These are phyloP conservation scores for Mesocentrotus franciscanus DNA, from an alignment of 53 echinoderm and acorn worm genomes.

Conservation along the genomic window DNA sequence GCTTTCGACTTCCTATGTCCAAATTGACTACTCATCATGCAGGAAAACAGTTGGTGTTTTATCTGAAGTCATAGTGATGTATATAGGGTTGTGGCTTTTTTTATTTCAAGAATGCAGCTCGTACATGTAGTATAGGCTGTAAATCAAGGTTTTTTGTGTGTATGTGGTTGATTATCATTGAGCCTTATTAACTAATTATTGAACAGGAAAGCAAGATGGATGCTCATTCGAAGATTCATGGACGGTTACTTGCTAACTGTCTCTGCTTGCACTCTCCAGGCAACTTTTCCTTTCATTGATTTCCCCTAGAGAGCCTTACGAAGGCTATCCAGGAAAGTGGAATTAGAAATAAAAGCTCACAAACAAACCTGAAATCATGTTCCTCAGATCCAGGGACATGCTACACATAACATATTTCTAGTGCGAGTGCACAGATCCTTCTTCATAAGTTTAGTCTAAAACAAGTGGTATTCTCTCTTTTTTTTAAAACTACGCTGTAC, in stretches of 20 bases:
- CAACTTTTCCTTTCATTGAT: background rate
- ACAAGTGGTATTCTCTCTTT: no score
- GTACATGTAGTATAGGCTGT: background rate
- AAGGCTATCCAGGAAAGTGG: background rate
- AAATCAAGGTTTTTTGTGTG: background rate
- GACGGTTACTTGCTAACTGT: background rate
- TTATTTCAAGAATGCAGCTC: background rate
- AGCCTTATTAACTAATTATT: background rate
- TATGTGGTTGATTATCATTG: background rate
- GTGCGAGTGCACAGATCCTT: background rate
- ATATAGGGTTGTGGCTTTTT: background rate
- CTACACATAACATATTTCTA: background rate
- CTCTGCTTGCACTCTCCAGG: slow-evolving; percentile 1
- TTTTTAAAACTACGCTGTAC: no score
- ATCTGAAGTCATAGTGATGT: background rate
- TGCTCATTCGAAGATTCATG: background rate
- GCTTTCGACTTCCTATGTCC: slow-evolving; percentile 3
- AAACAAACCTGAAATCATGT: background rate
- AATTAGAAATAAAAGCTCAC: background rate
- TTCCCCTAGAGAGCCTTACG: background rate
- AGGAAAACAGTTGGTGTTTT: slow-evolving; percentile 21
- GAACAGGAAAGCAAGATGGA: slow-evolving; percentile 4
- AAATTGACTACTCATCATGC: background rate
- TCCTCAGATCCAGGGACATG: background rate
- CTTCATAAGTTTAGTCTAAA: background rate